These are phyloP conservation scores for Harpagus bidentatus DNA, from an alignment of 2,113 vertebrate species.

Conservation along the genomic window DNA sequence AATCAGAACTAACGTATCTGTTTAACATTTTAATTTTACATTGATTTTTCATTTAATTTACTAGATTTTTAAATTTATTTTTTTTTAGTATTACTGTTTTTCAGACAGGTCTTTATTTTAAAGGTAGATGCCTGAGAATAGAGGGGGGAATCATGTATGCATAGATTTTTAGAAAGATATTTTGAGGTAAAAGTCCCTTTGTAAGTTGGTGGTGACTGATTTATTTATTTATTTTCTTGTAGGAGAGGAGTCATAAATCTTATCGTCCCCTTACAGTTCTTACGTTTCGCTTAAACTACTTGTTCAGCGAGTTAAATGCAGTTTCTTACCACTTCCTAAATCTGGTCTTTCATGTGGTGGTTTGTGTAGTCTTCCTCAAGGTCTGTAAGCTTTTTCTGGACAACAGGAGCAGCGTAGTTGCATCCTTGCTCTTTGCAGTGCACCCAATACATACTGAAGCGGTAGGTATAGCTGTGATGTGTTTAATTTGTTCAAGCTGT, in stretches of 20 bases:
- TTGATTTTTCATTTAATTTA: background rate
- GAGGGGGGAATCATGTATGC: background rate
- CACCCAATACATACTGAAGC: slow-evolving; percentile 97
- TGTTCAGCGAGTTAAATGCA: slow-evolving; percentile 90
- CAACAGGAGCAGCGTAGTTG: slow-evolving; percentile 81
- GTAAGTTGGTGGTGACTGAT: background rate
- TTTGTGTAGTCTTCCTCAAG: slow-evolving; percentile 90
- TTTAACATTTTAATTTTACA: background rate
- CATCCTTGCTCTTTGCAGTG: slow-evolving; percentile 91
- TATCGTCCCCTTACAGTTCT: slow-evolving; percentile 94
- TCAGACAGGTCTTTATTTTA: background rate
- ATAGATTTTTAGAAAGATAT: background rate
- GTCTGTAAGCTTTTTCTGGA: slow-evolving; percentile 92
- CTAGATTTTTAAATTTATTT: no score
- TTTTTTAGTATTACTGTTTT: background rate
- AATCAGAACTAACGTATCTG: background rate
- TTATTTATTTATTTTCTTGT: slow-evolving; percentile 15
- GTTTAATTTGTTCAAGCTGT: background rate
- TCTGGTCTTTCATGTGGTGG: slow-evolving; percentile 83
- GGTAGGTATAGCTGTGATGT: slow-evolving; percentile 76
- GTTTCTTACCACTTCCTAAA: slow-evolving; percentile 95
- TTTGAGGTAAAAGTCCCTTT: background rate
- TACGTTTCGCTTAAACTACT: slow-evolving; percentile 95
- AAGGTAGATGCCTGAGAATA: background rate
- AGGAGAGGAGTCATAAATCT: slow-evolving; percentile 98